Conservation (phyloP, 2,113 vertebrate species). For the Carassius carassius region DNA sequence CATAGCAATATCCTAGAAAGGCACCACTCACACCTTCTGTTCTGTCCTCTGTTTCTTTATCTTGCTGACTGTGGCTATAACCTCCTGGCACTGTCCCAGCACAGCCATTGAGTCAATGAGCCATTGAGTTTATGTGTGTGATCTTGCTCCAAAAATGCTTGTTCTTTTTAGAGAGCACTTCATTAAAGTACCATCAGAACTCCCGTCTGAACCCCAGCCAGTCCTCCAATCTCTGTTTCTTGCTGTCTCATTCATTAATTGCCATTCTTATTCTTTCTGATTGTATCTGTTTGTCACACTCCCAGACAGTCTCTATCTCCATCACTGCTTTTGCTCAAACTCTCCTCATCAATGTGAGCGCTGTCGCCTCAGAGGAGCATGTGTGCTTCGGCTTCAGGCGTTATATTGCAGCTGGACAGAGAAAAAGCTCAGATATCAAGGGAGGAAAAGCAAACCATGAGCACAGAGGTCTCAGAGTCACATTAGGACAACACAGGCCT, state of each 20-base stretch:
- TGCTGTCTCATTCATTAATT: constrained; percentile 17
- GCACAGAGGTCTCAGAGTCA: constrained; percentile 41
- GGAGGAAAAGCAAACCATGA: constrained; percentile 40
- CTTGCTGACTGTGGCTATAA: constrained; percentile 17
- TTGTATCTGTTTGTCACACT: constrained; percentile 45
- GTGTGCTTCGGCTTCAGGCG: constrained; percentile 25
- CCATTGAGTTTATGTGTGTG: constrained; percentile 26
- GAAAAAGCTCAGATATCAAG: constrained; percentile 40
- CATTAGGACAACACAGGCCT: constrained; percentile 43
- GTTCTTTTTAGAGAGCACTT: constrained; percentile 33
- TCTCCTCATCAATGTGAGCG: constrained; percentile 28
- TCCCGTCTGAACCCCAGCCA: constrained; percentile 12
- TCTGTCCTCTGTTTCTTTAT: constrained; percentile 10
- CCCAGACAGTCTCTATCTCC: constrained; percentile 18
- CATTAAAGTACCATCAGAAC: constrained; percentile 44
- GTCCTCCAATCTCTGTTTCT: constrained; percentile 6
- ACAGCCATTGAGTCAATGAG: constrained; percentile 10
- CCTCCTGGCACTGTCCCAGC: background rate
- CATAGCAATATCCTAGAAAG: background rate
- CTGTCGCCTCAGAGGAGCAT: constrained; percentile 1
- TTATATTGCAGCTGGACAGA: constrained; percentile 43
- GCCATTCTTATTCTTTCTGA: constrained; percentile 39
- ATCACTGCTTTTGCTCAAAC: constrained; percentile 31
- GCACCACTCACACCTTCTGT: background rate
- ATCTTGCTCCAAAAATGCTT: constrained; percentile 37